phyloP scores from a whole-genome alignment of 1,140 invertebrate species.

The Vanessa atalanta region DNA sequence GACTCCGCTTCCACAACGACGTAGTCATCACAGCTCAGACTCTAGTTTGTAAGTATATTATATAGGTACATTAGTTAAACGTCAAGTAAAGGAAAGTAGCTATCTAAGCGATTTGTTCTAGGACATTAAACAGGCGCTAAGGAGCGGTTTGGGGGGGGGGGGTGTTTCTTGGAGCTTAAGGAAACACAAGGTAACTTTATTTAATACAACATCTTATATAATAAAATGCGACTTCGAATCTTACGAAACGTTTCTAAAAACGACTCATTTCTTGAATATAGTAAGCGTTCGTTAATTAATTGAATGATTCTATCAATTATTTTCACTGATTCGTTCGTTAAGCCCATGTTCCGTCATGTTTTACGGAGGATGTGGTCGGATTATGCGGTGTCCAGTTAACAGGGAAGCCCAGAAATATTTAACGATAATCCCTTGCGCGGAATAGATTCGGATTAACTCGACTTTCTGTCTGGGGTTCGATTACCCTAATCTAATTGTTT shows the following conservation, averaged over 20 bases:
- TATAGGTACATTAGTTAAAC: background rate
- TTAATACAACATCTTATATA: too few species aligned
- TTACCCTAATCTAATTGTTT: conserved; percentile 7
- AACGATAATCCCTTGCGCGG: conserved; percentile 18
- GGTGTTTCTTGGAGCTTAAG: background rate
- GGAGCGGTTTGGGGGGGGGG: background rate
- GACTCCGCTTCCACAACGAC: too few species aligned
- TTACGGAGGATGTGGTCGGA: conserved; percentile 11
- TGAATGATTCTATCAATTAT: too few species aligned
- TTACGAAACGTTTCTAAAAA: too few species aligned
- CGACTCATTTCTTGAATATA: too few species aligned
- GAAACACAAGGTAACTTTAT: background rate
- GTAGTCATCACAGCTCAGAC: too few species aligned
- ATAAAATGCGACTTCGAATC: too few species aligned
- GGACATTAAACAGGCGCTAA: background rate
- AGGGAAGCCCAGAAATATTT: conserved; percentile 24
- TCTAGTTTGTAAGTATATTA: too few species aligned
- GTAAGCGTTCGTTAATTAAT: too few species aligned
- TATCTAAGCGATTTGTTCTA: conserved; percentile 5
- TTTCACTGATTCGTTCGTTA: background rate
- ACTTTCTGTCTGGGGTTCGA: conserved; percentile 2
- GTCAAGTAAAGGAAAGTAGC: background rate
- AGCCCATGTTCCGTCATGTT: background rate
- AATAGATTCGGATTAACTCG: background rate
- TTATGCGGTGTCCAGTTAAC: conserved; percentile 14